Evolutionary conservation across 2,888 invertebrate genomes (phyloP).

Genomic region (Chrysolina americana): DNA sequence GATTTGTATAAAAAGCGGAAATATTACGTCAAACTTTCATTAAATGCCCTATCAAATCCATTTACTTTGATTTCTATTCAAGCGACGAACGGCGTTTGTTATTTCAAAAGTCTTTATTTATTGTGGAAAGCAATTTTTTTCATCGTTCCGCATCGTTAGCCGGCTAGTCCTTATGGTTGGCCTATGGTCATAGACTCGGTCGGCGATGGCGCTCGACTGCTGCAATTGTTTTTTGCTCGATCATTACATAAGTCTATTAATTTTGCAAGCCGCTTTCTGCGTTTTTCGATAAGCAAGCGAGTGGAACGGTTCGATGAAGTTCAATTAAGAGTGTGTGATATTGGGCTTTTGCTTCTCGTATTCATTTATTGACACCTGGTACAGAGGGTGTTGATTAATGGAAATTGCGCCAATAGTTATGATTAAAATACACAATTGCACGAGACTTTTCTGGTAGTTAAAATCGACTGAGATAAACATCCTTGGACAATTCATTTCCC

Average conservation of each 20-base stretch:
- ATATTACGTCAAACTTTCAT: slow-evolving; percentile 43
- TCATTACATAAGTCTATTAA: slow-evolving; percentile 31
- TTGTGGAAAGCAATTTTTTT: slow-evolving; percentile 35
- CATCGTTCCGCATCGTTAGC: slow-evolving; percentile 32
- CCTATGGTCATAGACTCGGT: neutral
- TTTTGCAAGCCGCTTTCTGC: slow-evolving; percentile 25
- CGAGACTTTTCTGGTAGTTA: too few relatives aligned
- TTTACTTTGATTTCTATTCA: slow-evolving; percentile 36
- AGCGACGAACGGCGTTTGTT: slow-evolving; percentile 22
- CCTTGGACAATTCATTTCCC: too few relatives aligned
- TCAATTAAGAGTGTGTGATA: slow-evolving; percentile 24
- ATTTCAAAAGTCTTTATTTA: slow-evolving; percentile 32
- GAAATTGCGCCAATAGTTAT: too few relatives aligned
- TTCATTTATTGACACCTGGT: too few relatives aligned
- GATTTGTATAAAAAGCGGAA: slow-evolving; percentile 34
- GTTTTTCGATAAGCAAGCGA: slow-evolving; percentile 21
- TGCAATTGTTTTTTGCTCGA: slow-evolving; percentile 27
- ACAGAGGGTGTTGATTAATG: too few relatives aligned
- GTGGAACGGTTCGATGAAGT: slow-evolving; percentile 25
- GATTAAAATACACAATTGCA: too few relatives aligned
- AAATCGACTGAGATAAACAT: too few relatives aligned
- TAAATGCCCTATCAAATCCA: slow-evolving; percentile 33
- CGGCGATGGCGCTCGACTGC: slow-evolving; percentile 26
- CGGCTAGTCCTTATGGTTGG: neutral
- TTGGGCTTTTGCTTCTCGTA: too few relatives aligned